Conservation (phyloP, 2,113 vertebrate genomes). For the Micromys minutus region DNA sequence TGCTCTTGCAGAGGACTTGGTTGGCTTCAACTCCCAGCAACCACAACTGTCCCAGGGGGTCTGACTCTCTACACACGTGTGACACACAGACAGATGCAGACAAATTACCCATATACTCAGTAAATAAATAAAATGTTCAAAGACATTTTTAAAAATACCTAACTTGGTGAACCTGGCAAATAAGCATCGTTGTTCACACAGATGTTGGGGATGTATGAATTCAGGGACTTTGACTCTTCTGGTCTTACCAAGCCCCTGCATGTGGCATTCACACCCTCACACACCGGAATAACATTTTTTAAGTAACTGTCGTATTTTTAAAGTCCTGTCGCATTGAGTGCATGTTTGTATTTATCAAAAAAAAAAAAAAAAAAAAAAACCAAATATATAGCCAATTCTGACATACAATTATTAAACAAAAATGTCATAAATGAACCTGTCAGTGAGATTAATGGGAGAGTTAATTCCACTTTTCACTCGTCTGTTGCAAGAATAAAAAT, state of each 20-base stretch:
- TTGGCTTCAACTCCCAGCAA: neutral
- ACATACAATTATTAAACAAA: neutral
- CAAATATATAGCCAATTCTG: neutral
- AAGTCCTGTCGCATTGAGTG: neutral
- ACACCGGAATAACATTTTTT: neutral
- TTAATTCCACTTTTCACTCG: neutral
- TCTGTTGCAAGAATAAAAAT: neutral
- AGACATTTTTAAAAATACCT: neutral
- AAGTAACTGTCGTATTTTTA: neutral
- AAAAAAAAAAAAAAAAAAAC: too few relatives aligned
- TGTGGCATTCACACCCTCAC: neutral
- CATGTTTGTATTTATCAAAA: slow-evolving; percentile 16
- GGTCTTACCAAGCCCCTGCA: neutral
- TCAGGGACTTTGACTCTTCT: neutral
- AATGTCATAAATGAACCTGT: slow-evolving; percentile 6
- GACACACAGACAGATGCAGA: neutral
- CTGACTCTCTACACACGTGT: neutral
- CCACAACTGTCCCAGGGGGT: neutral
- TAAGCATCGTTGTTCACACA: neutral
- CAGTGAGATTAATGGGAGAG: neutral
- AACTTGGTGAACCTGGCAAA: too few relatives aligned
- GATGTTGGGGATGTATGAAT: neutral
- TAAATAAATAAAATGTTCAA: neutral
- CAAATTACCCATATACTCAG: neutral
- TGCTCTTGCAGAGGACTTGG: neutral